phyloP scores from a whole-genome alignment of 2,797 vertebrate genomes.

The Pygocentrus nattereri region DNA sequence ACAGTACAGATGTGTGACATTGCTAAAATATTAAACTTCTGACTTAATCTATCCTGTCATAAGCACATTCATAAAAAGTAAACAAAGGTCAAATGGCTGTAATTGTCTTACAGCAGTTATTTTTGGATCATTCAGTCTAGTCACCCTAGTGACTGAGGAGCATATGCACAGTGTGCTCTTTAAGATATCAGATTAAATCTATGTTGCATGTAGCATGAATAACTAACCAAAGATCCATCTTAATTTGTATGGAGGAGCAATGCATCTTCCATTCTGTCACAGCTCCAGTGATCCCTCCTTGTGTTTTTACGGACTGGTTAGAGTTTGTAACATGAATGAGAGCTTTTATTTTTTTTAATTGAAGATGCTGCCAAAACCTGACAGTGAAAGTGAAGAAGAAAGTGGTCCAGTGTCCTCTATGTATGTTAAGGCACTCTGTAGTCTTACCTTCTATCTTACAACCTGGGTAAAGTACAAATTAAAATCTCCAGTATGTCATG shows the following conservation, averaged over 20 bases:
- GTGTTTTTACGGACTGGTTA: too few species aligned
- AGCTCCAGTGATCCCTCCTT: too few species aligned
- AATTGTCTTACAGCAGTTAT: slow-evolving; percentile 35
- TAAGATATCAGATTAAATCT: not conserved
- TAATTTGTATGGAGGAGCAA: not conserved
- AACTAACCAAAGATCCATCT: not conserved
- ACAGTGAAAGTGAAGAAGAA: too few species aligned
- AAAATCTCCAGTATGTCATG: too few species aligned
- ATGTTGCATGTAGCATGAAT: not conserved
- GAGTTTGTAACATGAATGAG: too few species aligned
- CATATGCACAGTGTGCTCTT: not conserved
- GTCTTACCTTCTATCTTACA: too few species aligned
- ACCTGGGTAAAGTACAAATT: too few species aligned
- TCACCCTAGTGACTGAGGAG: slow-evolving; percentile 47
- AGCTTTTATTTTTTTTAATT: too few species aligned
- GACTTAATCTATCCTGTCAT: slow-evolving; percentile 34
- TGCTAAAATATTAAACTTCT: slow-evolving; percentile 23
- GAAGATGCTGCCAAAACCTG: too few species aligned
- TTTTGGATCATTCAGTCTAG: slow-evolving; percentile 32
- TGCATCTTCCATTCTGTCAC: too few species aligned
- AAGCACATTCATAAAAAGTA: slow-evolving; percentile 19
- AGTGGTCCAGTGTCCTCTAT: too few species aligned
- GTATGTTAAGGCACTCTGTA: too few species aligned
- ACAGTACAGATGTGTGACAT: slow-evolving; percentile 36
- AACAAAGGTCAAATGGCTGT: slow-evolving; percentile 45